Evolutionary conservation across 1,140 invertebrate species (phyloP), one percentile per base, ranked within the genome.

Genomic region (Araneus ventricosus): DNA sequence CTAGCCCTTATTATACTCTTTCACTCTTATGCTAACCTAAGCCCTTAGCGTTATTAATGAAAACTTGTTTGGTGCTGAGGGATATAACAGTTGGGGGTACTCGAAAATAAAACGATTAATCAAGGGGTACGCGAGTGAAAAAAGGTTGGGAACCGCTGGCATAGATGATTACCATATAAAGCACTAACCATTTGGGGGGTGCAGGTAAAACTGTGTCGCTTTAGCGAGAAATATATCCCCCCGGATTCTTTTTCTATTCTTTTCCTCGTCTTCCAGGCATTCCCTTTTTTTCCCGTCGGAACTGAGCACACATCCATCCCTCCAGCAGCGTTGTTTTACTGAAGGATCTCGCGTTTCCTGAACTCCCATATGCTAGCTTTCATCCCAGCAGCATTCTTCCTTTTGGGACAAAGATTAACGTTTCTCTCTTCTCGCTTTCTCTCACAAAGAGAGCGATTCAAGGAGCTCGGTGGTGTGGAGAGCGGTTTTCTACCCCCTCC

Each of bases 281-380:
- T 6, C n/a, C 24, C n/a, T n/a, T 63, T 67, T 17, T 39, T 41
- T 8, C 5, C 24, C 17, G 10, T 22, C 5, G 10, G 37, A 27
- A 5, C 22, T 4, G 39, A n/a, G n/a, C n/a, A n/a, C 37, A 41
- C 22, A 41, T 52, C 7, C 39, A 82, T 24, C 37, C 39, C 39
- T 82, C n/a, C 80, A 82, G 80, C 39, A 82, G n/a, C n/a, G n/a
- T n/a, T 82, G 80, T 45, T 45, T 75, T 75, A 75, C 70, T 20
- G 22, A 37, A 52, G 39, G 39, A 22, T 82, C n/a, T n/a, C 41
- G n/a, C 41, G 2, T 82, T 82, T 82, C 80, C 27, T n/a, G 17
- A 22, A 45, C 39, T 82, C 24, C 70, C 80, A 52, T 52, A 82
- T 82, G 80, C 45, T 17, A 14, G 17, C 41, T 27, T 82, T 82